Base-by-base conservation (phyloP, 2,797 vertebrate species). In the Gallirallus australis region DNA sequence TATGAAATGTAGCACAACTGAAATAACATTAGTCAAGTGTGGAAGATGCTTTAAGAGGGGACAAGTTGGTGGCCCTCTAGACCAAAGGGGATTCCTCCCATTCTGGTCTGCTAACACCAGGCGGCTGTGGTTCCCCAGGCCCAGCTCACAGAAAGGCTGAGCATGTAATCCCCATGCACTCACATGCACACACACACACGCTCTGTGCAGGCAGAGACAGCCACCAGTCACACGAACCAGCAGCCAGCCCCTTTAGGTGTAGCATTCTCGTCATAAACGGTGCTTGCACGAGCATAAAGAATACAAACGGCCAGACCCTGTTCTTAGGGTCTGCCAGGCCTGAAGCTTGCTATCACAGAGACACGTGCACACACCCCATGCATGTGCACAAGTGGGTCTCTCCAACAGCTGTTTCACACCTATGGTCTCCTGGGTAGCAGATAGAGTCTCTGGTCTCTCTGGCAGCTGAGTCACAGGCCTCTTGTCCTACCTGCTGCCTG, bases 141-240 rank as follows among this genome's bases (percentile, higher is more conserved):
- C 31, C 47, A 48, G 33, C 23, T 65, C 27, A 7, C 37, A 12
- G 3, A 14, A 53, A 40, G 23, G 18, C 65, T 78, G 37, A 89
- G 28, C 33, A 2, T 13, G 15, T 17, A 25, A 1, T 53, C 20
- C 8, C 21, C 12, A 2, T 5, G 20, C 3, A 2, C 24, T 31
- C 60, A 7, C 19, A 12, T 20, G 3, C 12, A 50, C 0, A 2
- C 21, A 52, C 0, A 37, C 37, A 7, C 25, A 17, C 2, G 0
- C 37, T 63, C 31, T 1, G 1, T 24, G 39, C 11, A 48, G 64
- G 21, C 16, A 53, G 7, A 16, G 12, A 16, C 42, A 39, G 17
- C 14, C 40, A 21, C n/a, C 48, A 42, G 18, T 17, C 5, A 13
- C 1, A 0, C 3, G 1, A 9, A 17, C 6, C 19, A 69, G n/a